Evolutionary conservation across 2,888 invertebrate genomes (phyloP).

Genomic region (Eurytoma californica): DNA sequence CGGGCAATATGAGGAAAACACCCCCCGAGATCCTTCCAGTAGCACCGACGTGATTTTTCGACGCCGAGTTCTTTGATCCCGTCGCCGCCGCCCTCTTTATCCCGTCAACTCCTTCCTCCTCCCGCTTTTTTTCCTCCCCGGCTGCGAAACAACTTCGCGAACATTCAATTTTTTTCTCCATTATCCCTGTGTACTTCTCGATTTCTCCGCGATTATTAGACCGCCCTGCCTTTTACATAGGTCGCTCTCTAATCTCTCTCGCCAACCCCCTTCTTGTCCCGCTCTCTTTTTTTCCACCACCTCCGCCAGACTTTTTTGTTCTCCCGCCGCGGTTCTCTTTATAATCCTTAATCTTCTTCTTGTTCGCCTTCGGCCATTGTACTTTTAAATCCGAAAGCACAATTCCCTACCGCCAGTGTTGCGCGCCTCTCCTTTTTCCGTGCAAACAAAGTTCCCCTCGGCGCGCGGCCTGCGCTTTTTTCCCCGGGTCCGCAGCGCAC

Average conservation of each 20-base stretch:
- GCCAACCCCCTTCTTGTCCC: not conserved
- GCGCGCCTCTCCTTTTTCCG: not conserved
- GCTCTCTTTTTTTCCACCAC: not conserved
- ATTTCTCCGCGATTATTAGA: constrained; percentile 29
- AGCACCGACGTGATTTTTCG: constrained; percentile 13
- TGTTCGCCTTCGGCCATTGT: constrained; percentile 35
- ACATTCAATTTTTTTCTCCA: constrained; percentile 37
- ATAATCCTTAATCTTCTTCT: constrained; percentile 50
- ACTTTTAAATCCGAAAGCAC: constrained; percentile 51
- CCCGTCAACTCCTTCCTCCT: not conserved
- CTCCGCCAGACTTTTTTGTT: constrained; percentile 15
- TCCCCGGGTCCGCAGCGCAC: not conserved
- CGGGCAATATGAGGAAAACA: constrained; percentile 12
- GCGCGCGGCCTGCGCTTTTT: not conserved
- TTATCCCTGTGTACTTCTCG: constrained; percentile 11
- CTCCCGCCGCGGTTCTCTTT: constrained; percentile 28
- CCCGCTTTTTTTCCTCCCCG: not conserved
- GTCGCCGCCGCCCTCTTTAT: not conserved
- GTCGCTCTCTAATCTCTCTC: constrained; percentile 11
- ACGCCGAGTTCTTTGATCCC: not conserved
- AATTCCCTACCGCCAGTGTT: constrained; percentile 15
- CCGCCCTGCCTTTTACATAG: not conserved
- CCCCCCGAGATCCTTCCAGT: not conserved
- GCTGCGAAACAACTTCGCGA: constrained; percentile 14
- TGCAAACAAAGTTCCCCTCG: constrained; percentile 23